A percentile compares a stretch with the other conserved stretches of the same genome.
Evolutionary conservation across 2,113 vertebrate genomes (phyloP).

Genomic region (Manacus vitellinus): DNA sequence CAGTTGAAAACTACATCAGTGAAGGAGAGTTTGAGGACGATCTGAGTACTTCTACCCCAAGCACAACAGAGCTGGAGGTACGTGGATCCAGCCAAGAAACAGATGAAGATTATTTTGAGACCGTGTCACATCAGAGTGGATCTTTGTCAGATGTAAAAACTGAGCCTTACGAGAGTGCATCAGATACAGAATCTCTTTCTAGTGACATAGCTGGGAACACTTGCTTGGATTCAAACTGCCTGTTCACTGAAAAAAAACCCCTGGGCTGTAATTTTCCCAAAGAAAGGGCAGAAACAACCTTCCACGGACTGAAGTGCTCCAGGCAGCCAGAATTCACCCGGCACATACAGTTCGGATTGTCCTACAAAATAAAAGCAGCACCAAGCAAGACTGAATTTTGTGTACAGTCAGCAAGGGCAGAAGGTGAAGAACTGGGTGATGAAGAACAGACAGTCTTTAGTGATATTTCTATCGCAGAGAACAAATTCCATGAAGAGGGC

Average conservation of each 20-base stretch:
- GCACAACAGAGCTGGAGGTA: slow-evolving; percentile 55
- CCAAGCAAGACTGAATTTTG: background rate
- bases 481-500: background rate
- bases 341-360: background rate
- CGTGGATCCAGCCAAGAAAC: slow-evolving; percentile 69
- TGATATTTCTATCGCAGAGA: background rate
- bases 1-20: slow-evolving; percentile 67
- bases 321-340: background rate
- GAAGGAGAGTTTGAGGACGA: slow-evolving; percentile 72
- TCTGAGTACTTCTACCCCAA: slow-evolving; percentile 4
- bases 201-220: slow-evolving; percentile 45
- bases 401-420: background rate
- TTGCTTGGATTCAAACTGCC: slow-evolving; percentile 9
- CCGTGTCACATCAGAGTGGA: slow-evolving; percentile 75
- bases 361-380: background rate
- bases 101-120: slow-evolving; percentile 76
- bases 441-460: background rate
- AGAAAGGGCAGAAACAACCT: background rate
- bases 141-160: slow-evolving; percentile 74
- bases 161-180: slow-evolving; percentile 74
- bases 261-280: background rate
- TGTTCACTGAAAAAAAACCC: background rate
- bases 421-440: background rate
- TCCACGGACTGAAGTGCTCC: background rate
- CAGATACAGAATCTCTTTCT: slow-evolving; percentile 65